These are phyloP conservation scores for Pterocles burchelli DNA, from an alignment of 2,113 vertebrate genomes.

Conservation along the genomic window DNA sequence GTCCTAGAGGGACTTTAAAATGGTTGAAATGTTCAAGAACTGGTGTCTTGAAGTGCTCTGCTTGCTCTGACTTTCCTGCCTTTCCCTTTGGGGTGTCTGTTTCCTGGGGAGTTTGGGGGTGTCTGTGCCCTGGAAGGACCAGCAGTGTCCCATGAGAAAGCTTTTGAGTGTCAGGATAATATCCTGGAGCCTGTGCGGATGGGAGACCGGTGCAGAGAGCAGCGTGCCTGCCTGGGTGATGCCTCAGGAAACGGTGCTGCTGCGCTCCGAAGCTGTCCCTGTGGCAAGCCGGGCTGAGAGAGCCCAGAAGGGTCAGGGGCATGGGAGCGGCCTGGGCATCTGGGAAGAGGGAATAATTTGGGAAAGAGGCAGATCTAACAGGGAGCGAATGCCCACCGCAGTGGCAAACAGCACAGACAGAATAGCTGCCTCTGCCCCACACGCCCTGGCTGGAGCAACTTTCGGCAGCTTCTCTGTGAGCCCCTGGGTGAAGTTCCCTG, in stretches of 20 bases:
- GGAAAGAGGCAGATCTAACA: not conserved
- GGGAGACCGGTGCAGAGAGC: not conserved
- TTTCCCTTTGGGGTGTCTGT: not conserved
- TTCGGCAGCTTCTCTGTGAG: accelerated
- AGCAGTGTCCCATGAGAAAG: accelerated
- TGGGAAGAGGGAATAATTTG: not conserved
- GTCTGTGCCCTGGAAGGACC: not conserved
- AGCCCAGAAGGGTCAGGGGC: accelerated
- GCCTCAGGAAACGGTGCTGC: not conserved
- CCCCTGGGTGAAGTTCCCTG: not conserved
- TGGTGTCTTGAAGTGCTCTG: accelerated
- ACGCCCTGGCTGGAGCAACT: not conserved
- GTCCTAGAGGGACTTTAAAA: not conserved
- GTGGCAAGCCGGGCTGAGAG: not conserved
- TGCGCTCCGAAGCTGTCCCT: accelerated
- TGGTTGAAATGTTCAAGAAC: not conserved
- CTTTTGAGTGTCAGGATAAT: not conserved
- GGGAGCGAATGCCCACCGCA: accelerated
- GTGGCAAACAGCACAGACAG: not conserved
- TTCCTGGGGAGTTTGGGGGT: not conserved
- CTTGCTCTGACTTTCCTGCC: not conserved
- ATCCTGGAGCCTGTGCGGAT: not conserved
- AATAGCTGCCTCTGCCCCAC: not conserved
- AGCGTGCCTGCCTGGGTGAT: not conserved
- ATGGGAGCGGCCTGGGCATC: not conserved